Evolutionary conservation across 2,888 invertebrate species (phyloP).

Genomic region (Drepana falcataria): DNA sequence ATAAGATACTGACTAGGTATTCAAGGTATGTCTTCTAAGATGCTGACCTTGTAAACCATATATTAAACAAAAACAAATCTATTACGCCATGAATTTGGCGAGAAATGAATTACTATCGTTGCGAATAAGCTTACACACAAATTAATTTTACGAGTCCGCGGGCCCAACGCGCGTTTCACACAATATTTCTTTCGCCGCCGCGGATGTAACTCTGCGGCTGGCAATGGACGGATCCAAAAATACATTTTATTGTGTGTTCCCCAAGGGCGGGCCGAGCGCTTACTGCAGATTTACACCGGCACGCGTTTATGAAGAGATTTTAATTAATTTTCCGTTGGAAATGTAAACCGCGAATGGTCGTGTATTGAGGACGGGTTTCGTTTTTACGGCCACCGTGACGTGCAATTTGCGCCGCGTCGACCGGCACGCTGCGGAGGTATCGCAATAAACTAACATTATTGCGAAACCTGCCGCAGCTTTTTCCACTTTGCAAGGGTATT

Average conservation of each 20-base stretch:
- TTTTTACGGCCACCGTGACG: constrained; percentile 4
- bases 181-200: constrained; percentile 55
- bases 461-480: too few relatives aligned
- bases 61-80: neutral
- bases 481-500: too few relatives aligned
- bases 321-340: constrained; percentile 57
- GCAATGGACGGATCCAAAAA: constrained; percentile 71
- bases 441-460: neutral
- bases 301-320: constrained; percentile 52
- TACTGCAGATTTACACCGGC: constrained; percentile 5
- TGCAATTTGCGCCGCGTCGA: neutral
- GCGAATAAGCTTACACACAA: constrained; percentile 34
- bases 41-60: too few relatives aligned
- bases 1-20: too few relatives aligned
- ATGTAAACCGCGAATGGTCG: constrained; percentile 50
- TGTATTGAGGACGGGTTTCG: constrained; percentile 2
- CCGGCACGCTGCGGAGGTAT: neutral
- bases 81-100: constrained; percentile 3
- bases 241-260: constrained; percentile 71
- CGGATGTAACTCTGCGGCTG: constrained; percentile 64
- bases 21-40: too few relatives aligned
- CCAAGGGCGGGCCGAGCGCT: constrained; percentile 54
- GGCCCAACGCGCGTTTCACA: constrained; percentile 39
- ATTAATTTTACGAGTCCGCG: constrained; percentile 41
- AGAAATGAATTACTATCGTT: constrained; percentile 32